A percentile compares a stretch with the other conserved stretches of the same genome.
These are phyloP conservation scores for Pangasius djambal DNA, from an alignment of 2,797 vertebrate species.

Conservation along the genomic window DNA sequence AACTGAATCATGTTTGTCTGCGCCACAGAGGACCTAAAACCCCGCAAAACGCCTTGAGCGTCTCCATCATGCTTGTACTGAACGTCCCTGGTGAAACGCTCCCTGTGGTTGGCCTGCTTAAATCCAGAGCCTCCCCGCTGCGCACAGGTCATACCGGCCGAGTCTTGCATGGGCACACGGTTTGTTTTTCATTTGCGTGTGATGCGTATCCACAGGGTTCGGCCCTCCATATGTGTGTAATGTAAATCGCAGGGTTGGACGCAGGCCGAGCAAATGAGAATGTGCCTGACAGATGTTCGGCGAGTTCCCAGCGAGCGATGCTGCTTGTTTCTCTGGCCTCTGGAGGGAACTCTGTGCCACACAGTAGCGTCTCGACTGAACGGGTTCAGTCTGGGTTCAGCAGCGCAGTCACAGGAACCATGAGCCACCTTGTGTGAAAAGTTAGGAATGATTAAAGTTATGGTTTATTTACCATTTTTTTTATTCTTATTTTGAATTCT, in stretches of 20 bases:
- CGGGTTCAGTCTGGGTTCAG: constrained; percentile 74
- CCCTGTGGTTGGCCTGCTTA: constrained; percentile 42
- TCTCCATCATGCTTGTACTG: constrained; percentile 27
- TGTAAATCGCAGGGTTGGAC: constrained; percentile 52
- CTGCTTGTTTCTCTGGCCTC: constrained; percentile 70
- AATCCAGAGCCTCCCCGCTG: constrained; percentile 47
- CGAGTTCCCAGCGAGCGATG: constrained; percentile 70
- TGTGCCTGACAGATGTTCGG: constrained; percentile 81
- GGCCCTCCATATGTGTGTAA: constrained; percentile 48
- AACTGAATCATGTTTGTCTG: constrained; percentile 26
- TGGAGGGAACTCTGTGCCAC: constrained; percentile 77
- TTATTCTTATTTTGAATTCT: neutral
- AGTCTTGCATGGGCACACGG: constrained; percentile 11
- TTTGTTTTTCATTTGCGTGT: constrained; percentile 57
- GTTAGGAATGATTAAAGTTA: neutral
- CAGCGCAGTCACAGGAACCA: neutral
- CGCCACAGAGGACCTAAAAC: constrained; percentile 41
- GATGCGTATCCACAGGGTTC: constrained; percentile 45
- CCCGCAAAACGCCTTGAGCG: constrained; percentile 29
- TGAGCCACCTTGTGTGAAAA: neutral
- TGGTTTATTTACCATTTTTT: neutral
- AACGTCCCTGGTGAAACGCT: constrained; percentile 32
- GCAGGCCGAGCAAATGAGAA: constrained; percentile 65
- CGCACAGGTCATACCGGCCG: constrained; percentile 34
- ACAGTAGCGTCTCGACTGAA: constrained; percentile 74